Evolutionary conservation across 2,888 invertebrate genomes (phyloP), one percentile per base, ranked within the genome.

Genomic region (Drosophila mimetica): DNA sequence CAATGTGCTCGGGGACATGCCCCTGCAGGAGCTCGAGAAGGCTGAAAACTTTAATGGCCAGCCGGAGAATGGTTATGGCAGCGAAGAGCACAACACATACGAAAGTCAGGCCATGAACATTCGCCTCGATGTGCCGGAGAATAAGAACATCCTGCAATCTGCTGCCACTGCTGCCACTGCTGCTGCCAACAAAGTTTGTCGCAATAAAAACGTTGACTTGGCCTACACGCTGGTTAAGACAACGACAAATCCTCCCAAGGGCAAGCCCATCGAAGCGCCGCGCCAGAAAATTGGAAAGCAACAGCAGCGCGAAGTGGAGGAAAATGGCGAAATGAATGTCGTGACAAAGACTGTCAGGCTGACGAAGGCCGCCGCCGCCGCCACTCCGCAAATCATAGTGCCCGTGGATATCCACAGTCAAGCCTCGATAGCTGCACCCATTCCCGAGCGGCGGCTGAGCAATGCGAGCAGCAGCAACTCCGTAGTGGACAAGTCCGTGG

Each of bases 141-240:
- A 16, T 13, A 53, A 42, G 42, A 53, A 48, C 14, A 44, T 9
- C 39, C 57, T 34, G 57, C 48, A 50, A 52, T 13, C 61, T 25
- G 55, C 47, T 37, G 14, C 37, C 14, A 14, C 37, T 37, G 37
- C 30, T 30, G 30, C n/a, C n/a, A 20, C 30, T 32, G 14, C 60
- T 25, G 55, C 36, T 47, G 25, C 47, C 36, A 55, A 46, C 52
- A 76, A 91, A 90, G 76, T 92, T 36, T 89, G 90, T 46, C 91
- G 92, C 77, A 92, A 92, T 89, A 92, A 90, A 89, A 92, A 92
- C 81, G 92, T 92, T 71, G 92, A 92, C 80, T 79, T 92, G 77
- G 92, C 92, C 58, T 91, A 90, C 70, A 89, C 89, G 57, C 85
- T 91, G 81, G 78, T 80, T 48, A 90, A 86, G 60, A 79, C 84